These are phyloP conservation scores for Heteromormyrus szaboi DNA, from an alignment of 2,797 vertebrate species.

Conservation along the genomic window DNA sequence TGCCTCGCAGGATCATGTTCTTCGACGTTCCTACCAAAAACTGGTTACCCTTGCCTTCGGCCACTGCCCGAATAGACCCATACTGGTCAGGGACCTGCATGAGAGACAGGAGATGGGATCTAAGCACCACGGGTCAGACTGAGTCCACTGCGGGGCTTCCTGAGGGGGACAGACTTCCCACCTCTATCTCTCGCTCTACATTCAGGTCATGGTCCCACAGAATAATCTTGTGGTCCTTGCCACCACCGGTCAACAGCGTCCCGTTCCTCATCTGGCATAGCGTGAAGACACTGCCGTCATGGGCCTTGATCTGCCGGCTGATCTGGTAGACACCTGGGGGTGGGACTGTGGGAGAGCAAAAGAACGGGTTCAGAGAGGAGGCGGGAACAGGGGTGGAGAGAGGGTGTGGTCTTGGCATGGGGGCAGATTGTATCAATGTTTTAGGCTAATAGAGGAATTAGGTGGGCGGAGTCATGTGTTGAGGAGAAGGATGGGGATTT, in stretches of 20 bases:
- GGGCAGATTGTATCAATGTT: neutral
- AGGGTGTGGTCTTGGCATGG: neutral
- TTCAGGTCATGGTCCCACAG: conserved; percentile 89
- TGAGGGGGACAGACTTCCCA: conserved; percentile 37
- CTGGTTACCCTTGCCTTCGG: conserved; percentile 88
- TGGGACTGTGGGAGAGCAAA: neutral
- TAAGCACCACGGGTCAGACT: neutral
- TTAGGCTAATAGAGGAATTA: neutral
- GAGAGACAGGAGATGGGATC: neutral
- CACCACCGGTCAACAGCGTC: conserved; percentile 86
- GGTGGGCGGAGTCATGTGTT: neutral
- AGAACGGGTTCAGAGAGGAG: neutral
- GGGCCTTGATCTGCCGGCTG: conserved; percentile 83
- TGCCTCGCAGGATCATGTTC: conserved; percentile 89
- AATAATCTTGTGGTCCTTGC: conserved; percentile 86
- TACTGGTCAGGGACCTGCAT: conserved; percentile 88
- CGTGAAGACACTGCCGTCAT: conserved; percentile 92
- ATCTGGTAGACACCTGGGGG: conserved; percentile 81
- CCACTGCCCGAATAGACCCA: conserved; percentile 86
- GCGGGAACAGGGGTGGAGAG: neutral
- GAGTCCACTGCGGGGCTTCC: neutral
- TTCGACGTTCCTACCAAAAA: conserved; percentile 89
- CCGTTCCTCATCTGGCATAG: conserved; percentile 91
- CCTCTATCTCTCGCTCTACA: conserved; percentile 90
- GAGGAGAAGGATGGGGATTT: neutral